These are phyloP conservation scores for Parnassius apollo DNA, from an alignment of 2,888 invertebrate genomes.

Conservation along the genomic window DNA sequence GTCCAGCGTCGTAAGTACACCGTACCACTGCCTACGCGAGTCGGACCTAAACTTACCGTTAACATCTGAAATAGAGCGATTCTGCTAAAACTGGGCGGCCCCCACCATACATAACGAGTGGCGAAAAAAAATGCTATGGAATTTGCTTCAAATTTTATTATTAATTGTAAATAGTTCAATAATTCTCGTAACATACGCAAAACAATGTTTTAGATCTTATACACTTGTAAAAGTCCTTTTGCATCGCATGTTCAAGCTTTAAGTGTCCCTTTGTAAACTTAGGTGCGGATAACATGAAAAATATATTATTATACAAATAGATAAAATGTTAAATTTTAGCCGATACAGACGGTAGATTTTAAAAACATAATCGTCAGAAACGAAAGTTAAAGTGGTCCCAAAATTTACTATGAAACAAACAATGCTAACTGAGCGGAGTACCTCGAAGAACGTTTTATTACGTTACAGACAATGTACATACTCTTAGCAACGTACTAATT, in stretches of 20 bases:
- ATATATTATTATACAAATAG: conserved; percentile 24
- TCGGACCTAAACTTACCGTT: conserved; percentile 78
- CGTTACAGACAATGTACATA: conserved; percentile 28
- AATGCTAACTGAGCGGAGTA: conserved; percentile 44
- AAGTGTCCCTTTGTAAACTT: conserved; percentile 70
- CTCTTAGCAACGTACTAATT: conserved; percentile 49
- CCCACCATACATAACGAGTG: conserved; percentile 64
- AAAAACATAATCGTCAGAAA: conserved; percentile 44
- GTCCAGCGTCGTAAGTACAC: conserved; percentile 53
- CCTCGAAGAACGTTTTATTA: conserved; percentile 28
- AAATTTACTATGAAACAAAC: conserved; percentile 77
- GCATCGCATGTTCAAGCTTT: conserved; percentile 29
- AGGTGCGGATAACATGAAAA: conserved; percentile 27
- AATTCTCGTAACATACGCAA: conserved; percentile 65
- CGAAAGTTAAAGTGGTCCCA: conserved; percentile 71
- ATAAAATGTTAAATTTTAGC: not conserved
- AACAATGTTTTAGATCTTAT: conserved; percentile 50
- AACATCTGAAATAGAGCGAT: conserved; percentile 80
- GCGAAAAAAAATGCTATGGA: conserved; percentile 72
- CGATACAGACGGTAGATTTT: conserved; percentile 35
- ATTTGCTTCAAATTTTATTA: conserved; percentile 74
- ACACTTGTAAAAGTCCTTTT: conserved; percentile 37
- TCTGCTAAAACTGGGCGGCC: conserved; percentile 68
- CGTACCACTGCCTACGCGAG: conserved; percentile 54
- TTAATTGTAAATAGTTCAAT: conserved; percentile 60